Evolutionary conservation across 2,888 invertebrate species (phyloP), one percentile per base, ranked within the genome.

Genomic region (Morpho helenor): DNA sequence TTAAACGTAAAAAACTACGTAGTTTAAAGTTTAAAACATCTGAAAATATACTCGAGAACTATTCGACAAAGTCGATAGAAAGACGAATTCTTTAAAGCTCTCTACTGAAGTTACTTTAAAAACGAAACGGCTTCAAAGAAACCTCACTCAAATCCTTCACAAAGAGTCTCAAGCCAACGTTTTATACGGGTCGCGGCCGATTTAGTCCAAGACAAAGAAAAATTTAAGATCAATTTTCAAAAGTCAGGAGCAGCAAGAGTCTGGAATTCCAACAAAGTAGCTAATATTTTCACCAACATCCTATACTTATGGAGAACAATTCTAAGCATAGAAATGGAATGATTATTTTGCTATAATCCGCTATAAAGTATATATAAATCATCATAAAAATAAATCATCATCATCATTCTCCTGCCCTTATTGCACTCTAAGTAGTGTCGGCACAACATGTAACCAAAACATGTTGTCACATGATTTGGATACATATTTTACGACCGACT

Each of bases 101-200:
- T 31, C 48, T 52, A 42, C 22, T 8, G 9, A 44, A 43, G 47
- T 47, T 53, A 53, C 52, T 57, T 52, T 52, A 57, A 57, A 57
- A 57, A 57, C 51, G 43, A 52, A 57, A 58, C 58, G 46, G 45
- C 39, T 49, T 44, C 53, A 49, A 44, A 52, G 44, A 49, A 45
- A 49, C 49, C 49, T 49, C 58, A 16, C 22, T 53, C 49, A 58
- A 58, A 53, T 53, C 58, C 48, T 49, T 48, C 41, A 43, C n/a
- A 23, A 53, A 49, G 44, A 53, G 8, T 39, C 45, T 49, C 55
- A 48, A 49, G 48, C 39, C 49, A 48, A 23, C 52, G 52, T 49
- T 43, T 52, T 42, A 43, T 47, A 40, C 43, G 43, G 53, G 45
- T 40, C 40, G 49, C 6, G 53, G 45, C 23, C 40, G 49, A 6